These are phyloP conservation scores for Hemaris fuciformis DNA, from an alignment of 2,888 invertebrate genomes.

Conservation along the genomic window DNA sequence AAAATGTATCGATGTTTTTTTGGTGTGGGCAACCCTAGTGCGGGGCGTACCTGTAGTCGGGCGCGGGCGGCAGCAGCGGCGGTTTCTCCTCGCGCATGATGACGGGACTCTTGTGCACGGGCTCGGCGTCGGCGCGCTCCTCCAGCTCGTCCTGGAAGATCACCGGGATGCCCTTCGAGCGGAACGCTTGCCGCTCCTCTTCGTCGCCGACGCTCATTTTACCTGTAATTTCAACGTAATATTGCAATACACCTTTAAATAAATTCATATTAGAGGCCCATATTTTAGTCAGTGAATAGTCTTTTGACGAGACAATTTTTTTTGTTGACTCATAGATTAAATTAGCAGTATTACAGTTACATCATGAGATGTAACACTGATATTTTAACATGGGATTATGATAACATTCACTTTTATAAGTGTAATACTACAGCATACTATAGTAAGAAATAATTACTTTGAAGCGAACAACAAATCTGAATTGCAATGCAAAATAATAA, in stretches of 20 bases:
- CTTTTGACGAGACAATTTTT: too few relatives aligned
- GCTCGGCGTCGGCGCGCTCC: conserved; percentile 93
- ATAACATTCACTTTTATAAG: background rate
- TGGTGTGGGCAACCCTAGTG: background rate
- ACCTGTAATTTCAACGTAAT: too few relatives aligned
- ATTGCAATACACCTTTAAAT: too few relatives aligned
- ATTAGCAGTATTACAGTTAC: too few relatives aligned
- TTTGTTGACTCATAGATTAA: too few relatives aligned
- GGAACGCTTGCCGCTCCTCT: conserved; percentile 91
- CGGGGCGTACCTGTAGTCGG: conserved; percentile 80
- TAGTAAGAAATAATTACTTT: background rate
- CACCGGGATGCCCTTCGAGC: conserved; percentile 94
- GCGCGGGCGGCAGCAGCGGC: conserved; percentile 90
- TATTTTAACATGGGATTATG: background rate
- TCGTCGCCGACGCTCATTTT: conserved; percentile 86
- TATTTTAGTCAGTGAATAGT: too few relatives aligned
- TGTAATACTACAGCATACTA: background rate
- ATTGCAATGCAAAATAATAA: background rate
- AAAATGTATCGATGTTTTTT: background rate
- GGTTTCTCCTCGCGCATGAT: conserved; percentile 98
- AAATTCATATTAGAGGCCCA: too few relatives aligned
- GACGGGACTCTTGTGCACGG: conserved; percentile 94
- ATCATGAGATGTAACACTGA: too few relatives aligned
- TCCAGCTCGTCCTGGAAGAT: conserved; percentile 98
- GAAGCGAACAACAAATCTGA: background rate